Conservation (phyloP, 1,140 invertebrate species). For the Vanessa atalanta region DNA sequence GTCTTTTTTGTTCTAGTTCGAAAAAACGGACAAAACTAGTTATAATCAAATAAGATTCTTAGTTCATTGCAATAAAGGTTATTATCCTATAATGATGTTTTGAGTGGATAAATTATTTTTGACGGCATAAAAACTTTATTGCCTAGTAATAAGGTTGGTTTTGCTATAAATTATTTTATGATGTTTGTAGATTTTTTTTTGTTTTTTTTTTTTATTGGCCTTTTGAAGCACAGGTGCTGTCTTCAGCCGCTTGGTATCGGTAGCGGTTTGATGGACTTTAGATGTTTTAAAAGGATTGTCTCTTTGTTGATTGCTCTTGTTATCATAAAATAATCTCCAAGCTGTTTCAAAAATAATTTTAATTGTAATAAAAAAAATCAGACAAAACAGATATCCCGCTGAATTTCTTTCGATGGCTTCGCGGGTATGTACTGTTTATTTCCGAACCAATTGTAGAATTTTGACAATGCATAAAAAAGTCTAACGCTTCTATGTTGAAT, state of each 20-base stretch:
- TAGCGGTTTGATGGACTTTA: conserved; percentile 13
- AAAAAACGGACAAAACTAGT: background rate
- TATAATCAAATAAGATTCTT: background rate
- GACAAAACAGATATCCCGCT: no score
- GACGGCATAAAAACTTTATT: background rate
- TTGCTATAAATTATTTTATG: conserved; percentile 14
- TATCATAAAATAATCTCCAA: no score
- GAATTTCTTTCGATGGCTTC: no score
- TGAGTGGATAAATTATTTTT: background rate
- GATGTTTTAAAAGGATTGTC: background rate
- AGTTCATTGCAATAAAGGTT: background rate
- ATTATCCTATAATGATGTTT: conserved; percentile 9
- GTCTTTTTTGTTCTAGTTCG: conserved; percentile 26
- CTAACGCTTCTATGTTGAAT: no score
- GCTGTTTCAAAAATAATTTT: no score
- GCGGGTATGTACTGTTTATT: no score
- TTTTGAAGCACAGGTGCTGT: conserved; percentile 18
- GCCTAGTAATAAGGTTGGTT: conserved; percentile 7
- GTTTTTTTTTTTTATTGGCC: conserved; percentile 8
- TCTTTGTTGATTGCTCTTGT: background rate
- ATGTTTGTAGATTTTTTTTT: background rate
- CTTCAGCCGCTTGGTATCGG: background rate
- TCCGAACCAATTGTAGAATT: no score
- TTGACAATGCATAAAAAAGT: no score
- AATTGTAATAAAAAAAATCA: no score